A percentile compares a stretch with the other conserved stretches of the same genome.
Evolutionary conservation across 2,113 vertebrate species (phyloP).

Genomic region (Gadus chalcogrammus): DNA sequence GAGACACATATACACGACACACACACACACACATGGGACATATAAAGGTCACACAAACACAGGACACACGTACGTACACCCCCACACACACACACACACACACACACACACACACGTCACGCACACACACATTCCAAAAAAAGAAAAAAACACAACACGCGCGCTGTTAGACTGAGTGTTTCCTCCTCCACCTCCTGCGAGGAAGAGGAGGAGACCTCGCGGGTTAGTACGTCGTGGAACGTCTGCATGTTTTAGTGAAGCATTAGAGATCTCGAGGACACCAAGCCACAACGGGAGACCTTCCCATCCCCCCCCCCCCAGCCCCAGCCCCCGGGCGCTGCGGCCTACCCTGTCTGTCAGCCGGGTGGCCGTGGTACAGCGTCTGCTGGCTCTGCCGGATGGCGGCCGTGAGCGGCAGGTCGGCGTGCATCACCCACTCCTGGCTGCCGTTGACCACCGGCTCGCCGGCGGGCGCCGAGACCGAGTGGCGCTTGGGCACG

Average conservation of each 20-base stretch:
- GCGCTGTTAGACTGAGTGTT: too few relatives aligned
- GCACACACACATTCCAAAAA: too few relatives aligned
- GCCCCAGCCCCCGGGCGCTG: background rate
- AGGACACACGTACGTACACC: too few relatives aligned
- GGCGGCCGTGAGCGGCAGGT: conserved; percentile 94
- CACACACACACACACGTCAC: too few relatives aligned
- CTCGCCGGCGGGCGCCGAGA: conserved; percentile 90
- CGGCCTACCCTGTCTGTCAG: conserved; percentile 87
- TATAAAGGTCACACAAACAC: too few relatives aligned
- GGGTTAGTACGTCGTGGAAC: too few relatives aligned
- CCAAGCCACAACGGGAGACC: background rate
- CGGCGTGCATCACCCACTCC: conserved; percentile 98
- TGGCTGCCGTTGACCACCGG: conserved; percentile 96
- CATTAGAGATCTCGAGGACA: background rate
- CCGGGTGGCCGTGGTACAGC: conserved; percentile 86
- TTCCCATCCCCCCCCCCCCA: conserved; percentile 17
- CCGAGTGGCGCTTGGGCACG: conserved; percentile 92
- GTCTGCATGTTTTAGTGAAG: background rate
- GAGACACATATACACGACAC: too few relatives aligned
- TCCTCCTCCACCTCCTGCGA: too few relatives aligned
- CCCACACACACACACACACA: too few relatives aligned
- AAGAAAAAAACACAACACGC: too few relatives aligned
- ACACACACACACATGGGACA: too few relatives aligned
- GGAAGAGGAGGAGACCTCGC: too few relatives aligned
- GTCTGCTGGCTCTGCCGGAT: conserved; percentile 99